Evolutionary conservation across 2,113 vertebrate genomes (phyloP).

Genomic region (Vulpes lagopus): DNA sequence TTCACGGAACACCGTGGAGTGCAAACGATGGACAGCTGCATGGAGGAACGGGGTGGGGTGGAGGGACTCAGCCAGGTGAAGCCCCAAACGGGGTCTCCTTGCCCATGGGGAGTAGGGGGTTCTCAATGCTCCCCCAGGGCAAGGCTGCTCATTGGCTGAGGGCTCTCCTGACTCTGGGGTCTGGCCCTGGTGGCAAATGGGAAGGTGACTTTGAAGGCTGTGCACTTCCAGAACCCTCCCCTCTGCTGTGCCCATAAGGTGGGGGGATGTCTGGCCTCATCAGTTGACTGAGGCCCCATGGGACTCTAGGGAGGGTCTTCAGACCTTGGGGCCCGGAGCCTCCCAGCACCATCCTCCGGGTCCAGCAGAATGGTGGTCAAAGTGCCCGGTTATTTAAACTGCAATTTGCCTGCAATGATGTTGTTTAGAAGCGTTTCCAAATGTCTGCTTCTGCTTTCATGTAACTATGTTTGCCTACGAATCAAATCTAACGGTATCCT

Average conservation of each 20-base stretch:
- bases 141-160: accelerated
- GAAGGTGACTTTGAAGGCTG: not conserved
- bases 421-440: not conserved
- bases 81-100: no score
- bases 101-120: accelerated
- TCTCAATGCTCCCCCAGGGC: accelerated
- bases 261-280: accelerated
- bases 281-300: accelerated
- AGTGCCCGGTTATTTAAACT: accelerated
- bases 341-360: accelerated
- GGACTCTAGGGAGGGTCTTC: accelerated
- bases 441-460: not conserved
- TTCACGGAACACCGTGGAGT: not conserved
- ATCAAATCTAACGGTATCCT: conserved; percentile 40
- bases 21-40: accelerated
- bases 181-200: not conserved
- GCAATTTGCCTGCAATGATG: not conserved
- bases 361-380: not conserved
- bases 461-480: conserved; percentile 69
- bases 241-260: accelerated
- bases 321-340: accelerated
- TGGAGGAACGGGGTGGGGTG: accelerated
- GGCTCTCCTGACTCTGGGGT: not conserved
- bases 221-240: accelerated
- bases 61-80: no score